These are phyloP conservation scores for Arothron firmamentum DNA, from an alignment of 2,113 vertebrate genomes.

Conservation along the genomic window DNA sequence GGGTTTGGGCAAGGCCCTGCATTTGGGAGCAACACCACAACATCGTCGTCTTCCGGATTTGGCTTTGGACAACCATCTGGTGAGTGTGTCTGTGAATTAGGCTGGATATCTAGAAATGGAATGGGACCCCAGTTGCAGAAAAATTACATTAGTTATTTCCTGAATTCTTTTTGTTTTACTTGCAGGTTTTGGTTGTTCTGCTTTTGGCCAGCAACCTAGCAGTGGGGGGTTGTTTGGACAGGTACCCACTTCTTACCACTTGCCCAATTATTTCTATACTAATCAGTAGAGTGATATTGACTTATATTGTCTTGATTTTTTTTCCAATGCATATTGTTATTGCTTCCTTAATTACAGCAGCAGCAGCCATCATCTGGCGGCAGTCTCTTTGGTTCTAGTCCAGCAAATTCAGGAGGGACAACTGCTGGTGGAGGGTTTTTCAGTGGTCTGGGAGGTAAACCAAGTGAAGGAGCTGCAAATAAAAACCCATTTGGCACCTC, in stretches of 20 bases:
- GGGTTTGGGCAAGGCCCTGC: slow-evolving; percentile 80
- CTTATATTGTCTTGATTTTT: neutral
- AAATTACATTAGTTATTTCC: neutral
- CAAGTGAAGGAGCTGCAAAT: slow-evolving; percentile 92
- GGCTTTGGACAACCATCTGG: slow-evolving; percentile 89
- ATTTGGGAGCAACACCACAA: slow-evolving; percentile 84
- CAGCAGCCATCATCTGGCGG: slow-evolving; percentile 74
- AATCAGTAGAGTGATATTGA: neutral
- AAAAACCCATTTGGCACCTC: slow-evolving; percentile 91
- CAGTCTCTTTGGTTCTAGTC: slow-evolving; percentile 81
- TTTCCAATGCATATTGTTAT: neutral
- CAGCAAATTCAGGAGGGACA: slow-evolving; percentile 60
- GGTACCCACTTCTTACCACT: slow-evolving; percentile 67
- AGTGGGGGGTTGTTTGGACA: slow-evolving; percentile 85
- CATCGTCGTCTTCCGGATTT: slow-evolving; percentile 79
- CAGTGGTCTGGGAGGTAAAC: slow-evolving; percentile 93
- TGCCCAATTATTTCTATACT: neutral
- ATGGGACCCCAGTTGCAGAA: neutral
- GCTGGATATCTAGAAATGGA: neutral
- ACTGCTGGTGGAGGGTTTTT: slow-evolving; percentile 81
- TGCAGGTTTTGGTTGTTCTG: slow-evolving; percentile 82
- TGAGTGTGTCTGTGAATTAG: slow-evolving; percentile 54
- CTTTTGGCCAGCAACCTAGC: slow-evolving; percentile 84
- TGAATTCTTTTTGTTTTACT: slow-evolving; percentile 25
- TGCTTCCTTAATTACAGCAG: slow-evolving; percentile 2